Conservation (phyloP, 2,888 invertebrate genomes). For the Drosophila subsilvestris region DNA sequence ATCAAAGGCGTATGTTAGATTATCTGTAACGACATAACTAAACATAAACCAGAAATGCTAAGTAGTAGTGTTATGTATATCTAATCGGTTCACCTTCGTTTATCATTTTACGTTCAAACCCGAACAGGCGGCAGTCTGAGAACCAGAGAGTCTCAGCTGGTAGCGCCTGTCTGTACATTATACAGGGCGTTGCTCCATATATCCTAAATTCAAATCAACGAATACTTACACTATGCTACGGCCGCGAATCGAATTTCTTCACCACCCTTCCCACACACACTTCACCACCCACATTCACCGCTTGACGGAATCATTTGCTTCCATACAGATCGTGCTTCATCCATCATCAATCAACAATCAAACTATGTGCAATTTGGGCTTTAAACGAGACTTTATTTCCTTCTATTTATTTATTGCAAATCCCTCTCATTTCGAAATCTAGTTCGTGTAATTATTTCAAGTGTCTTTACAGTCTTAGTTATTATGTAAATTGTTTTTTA, state of each 20-base stretch:
- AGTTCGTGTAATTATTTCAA: constrained; percentile 50
- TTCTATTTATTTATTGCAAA: constrained; percentile 61
- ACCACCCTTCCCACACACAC: background rate
- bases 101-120: constrained; percentile 31
- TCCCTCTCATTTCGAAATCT: constrained; percentile 49
- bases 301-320: constrained; percentile 35
- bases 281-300: constrained; percentile 26
- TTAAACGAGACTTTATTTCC: constrained; percentile 55
- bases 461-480: constrained; percentile 55
- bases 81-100: constrained; percentile 45
- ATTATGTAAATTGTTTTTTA: constrained; percentile 74
- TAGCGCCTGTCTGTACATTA: constrained; percentile 36
- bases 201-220: constrained; percentile 68
- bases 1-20: constrained; percentile 81
- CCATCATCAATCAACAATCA: constrained; percentile 16
- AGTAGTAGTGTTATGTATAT: constrained; percentile 38
- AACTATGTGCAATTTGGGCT: constrained; percentile 77
- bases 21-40: constrained; percentile 61
- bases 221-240: constrained; percentile 58
- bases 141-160: constrained; percentile 14
- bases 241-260: constrained; percentile 66
- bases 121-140: constrained; percentile 13
- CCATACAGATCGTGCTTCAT: constrained; percentile 25
- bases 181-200: constrained; percentile 50
- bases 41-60: constrained; percentile 35